Evolutionary conservation across 2,888 invertebrate genomes (phyloP).

Genomic region (Cheilosia vernalis): DNA sequence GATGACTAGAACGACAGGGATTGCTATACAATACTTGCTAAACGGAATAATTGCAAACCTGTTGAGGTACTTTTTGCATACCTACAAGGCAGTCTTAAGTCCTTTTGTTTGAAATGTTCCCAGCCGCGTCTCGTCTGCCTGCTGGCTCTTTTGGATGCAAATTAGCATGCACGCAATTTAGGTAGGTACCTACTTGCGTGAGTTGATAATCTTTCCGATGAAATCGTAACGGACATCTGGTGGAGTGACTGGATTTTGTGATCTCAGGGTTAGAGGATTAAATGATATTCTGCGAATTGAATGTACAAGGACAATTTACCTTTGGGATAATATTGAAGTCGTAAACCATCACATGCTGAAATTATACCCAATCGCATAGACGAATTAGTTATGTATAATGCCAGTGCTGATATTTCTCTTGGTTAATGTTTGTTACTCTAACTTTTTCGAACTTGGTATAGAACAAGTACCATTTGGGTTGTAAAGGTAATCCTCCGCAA

Average conservation of each 20-base stretch:
- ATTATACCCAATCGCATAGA: too few species aligned
- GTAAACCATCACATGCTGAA: neutral
- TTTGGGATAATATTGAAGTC: neutral
- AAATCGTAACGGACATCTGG: neutral
- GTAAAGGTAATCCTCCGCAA: too few species aligned
- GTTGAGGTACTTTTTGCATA: constrained; percentile 17
- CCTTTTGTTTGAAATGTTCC: neutral
- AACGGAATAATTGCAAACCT: neutral
- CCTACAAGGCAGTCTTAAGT: neutral
- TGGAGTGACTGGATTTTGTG: neutral
- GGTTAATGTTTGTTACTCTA: too few species aligned
- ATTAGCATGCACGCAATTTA: neutral
- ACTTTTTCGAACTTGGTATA: too few species aligned
- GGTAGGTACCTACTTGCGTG: neutral
- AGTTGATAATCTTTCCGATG: neutral
- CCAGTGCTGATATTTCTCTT: too few species aligned
- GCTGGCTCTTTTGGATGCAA: neutral
- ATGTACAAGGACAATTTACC: too few species aligned
- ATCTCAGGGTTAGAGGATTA: too few species aligned
- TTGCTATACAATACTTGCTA: neutral
- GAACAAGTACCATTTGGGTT: too few species aligned
- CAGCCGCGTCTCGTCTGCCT: too few species aligned
- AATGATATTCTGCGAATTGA: too few species aligned
- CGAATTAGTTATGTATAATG: too few species aligned
- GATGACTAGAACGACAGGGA: constrained; percentile 17